A percentile compares a stretch with the other conserved stretches of the same genome.
Evolutionary conservation across 2,888 invertebrate genomes (phyloP).

Genomic region (Caenorhabditis sp.): DNA sequence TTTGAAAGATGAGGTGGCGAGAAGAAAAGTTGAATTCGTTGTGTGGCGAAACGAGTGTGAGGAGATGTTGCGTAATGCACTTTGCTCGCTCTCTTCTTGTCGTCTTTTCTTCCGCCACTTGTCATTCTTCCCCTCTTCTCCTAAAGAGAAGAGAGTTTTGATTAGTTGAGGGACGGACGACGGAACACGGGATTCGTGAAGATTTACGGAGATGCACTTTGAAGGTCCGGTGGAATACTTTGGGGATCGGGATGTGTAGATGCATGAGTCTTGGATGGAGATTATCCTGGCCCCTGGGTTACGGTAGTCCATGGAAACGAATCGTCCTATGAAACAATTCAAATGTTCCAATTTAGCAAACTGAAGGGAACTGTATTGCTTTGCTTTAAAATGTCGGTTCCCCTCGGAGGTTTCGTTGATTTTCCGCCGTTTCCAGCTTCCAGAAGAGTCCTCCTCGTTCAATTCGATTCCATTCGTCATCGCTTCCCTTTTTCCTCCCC

Average conservation of each 20-base stretch:
- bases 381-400: too few species aligned
- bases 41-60: background rate
- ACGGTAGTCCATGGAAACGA: too few species aligned
- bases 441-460: background rate
- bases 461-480: background rate
- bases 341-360: too few species aligned
- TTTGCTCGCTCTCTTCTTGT: constrained; percentile 31
- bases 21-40: constrained; percentile 15
- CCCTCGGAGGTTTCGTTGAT: too few species aligned
- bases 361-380: too few species aligned
- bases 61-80: constrained; percentile 61
- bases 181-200: background rate
- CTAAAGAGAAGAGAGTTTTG: constrained; percentile 8
- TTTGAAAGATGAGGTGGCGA: constrained; percentile 25
- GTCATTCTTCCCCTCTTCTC: constrained; percentile 3
- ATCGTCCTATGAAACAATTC: too few species aligned
- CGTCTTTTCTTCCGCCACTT: constrained; percentile 17
- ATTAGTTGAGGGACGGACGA: background rate
- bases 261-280: too few species aligned
- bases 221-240: too few species aligned
- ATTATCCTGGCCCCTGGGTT: too few species aligned
- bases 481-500: background rate
- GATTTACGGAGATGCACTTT: too few species aligned
- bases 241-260: too few species aligned
- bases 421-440: background rate